These are phyloP conservation scores for Leucania comma DNA, from an alignment of 2,888 invertebrate genomes.

Conservation along the genomic window DNA sequence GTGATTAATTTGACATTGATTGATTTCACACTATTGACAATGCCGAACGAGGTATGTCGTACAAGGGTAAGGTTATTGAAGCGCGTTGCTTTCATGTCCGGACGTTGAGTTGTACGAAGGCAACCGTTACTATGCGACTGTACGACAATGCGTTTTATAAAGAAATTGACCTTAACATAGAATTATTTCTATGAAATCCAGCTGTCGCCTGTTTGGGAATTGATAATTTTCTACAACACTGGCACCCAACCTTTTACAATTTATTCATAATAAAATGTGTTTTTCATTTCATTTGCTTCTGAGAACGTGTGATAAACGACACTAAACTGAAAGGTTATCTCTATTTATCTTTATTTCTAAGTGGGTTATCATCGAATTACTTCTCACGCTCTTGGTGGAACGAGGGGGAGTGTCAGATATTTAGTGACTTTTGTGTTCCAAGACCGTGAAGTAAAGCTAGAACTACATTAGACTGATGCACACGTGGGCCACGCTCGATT, in stretches of 20 bases:
- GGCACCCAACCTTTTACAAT: neutral
- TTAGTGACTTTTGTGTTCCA: too few relatives aligned
- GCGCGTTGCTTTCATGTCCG: neutral
- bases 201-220: neutral
- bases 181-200: neutral
- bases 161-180: neutral
- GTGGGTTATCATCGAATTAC: too few relatives aligned
- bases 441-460: too few relatives aligned
- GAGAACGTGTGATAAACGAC: slow-evolving; percentile 38
- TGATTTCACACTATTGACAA: slow-evolving; percentile 68
- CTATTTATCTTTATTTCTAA: slow-evolving; percentile 16
- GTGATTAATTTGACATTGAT: slow-evolving; percentile 67
- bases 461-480: too few relatives aligned
- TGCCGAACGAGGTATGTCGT: slow-evolving; percentile 80
- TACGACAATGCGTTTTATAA: neutral
- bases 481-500: too few relatives aligned
- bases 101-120: neutral
- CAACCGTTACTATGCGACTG: neutral
- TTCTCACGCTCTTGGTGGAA: too few relatives aligned
- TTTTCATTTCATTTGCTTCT: slow-evolving; percentile 22
- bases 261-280: slow-evolving; percentile 6
- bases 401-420: too few relatives aligned
- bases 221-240: neutral
- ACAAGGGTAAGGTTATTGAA: slow-evolving; percentile 75
- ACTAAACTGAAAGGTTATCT: slow-evolving; percentile 52